Conservation (phyloP, 2,888 invertebrate genomes). For the Portevinia maculata region DNA sequence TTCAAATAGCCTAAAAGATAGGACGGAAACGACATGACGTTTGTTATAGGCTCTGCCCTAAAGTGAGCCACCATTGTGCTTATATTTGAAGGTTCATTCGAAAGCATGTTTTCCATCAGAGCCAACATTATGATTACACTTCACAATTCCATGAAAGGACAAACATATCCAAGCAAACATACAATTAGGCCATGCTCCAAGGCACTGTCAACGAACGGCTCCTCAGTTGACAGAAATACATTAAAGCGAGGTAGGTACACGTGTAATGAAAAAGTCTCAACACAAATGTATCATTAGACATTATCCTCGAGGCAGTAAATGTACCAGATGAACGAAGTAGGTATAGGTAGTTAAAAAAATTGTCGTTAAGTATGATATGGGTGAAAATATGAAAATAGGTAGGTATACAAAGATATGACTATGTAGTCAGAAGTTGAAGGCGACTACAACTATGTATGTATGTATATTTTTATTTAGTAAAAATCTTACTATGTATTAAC, state of each 20-base stretch:
- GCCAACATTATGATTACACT: constrained; percentile 25
- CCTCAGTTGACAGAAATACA: constrained; percentile 8
- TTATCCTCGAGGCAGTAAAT: constrained; percentile 41
- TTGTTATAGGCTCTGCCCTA: background rate
- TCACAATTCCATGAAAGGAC: constrained; percentile 30
- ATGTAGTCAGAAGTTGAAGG: background rate
- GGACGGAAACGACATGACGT: constrained; percentile 13
- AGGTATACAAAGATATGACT: background rate
- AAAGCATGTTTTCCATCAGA: constrained; percentile 18
- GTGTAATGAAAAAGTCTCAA: constrained; percentile 40
- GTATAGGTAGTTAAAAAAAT: constrained; percentile 33
- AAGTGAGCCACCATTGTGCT: constrained; percentile 15
- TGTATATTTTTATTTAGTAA: too few relatives aligned
- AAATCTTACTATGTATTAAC: too few relatives aligned
- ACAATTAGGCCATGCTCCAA: constrained; percentile 8
- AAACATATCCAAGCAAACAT: background rate
- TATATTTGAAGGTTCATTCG: constrained; percentile 29
- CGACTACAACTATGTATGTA: background rate
- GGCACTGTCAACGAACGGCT: constrained; percentile 36
- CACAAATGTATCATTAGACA: constrained; percentile 47
- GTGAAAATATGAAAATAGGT: background rate
- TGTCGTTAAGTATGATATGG: constrained; percentile 21
- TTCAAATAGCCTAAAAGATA: constrained; percentile 11
- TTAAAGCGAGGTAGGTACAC: constrained; percentile 8
- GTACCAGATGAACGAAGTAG: constrained; percentile 25